Conservation (phyloP, 1,140 invertebrate species). For the Papilio glaucus region DNA sequence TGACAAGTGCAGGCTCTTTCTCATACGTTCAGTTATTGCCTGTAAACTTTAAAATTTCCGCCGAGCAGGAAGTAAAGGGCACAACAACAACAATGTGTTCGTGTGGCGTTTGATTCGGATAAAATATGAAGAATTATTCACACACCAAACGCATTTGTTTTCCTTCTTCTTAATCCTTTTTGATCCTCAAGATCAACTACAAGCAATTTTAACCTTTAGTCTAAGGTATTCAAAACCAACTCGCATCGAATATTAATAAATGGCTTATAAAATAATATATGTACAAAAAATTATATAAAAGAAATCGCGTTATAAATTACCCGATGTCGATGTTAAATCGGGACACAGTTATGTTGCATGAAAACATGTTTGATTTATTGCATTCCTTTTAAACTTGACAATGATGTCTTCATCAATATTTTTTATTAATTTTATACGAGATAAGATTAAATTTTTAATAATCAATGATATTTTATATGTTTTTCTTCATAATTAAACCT, state of each 20-base stretch:
- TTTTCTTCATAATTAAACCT: background rate
- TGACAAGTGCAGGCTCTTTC: background rate
- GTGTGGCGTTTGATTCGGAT: too few relatives aligned
- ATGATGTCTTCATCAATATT: constrained; percentile 3
- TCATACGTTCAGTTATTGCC: constrained; percentile 5
- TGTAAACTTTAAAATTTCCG: background rate
- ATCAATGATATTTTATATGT: background rate
- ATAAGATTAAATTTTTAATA: constrained; percentile 9
- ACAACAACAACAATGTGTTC: too few relatives aligned
- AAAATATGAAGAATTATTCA: too few relatives aligned
- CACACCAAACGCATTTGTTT: too few relatives aligned
- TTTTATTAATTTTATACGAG: constrained; percentile 12
- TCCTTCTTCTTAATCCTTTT: too few relatives aligned
- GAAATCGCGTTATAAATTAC: constrained; percentile 22
- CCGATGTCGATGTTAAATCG: constrained; percentile 13
- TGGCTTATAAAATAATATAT: constrained; percentile 4
- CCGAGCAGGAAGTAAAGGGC: background rate
- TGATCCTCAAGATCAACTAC: too few relatives aligned
- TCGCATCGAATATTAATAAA: background rate
- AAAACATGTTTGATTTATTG: constrained; percentile 24
- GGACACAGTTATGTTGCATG: constrained; percentile 9
- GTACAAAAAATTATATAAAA: constrained; percentile 18
- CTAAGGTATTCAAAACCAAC: background rate
- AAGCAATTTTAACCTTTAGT: background rate
- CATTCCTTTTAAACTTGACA: constrained; percentile 17